Base-by-base conservation (phyloP, 2,797 vertebrate species). In the Sciurus carolinensis region DNA sequence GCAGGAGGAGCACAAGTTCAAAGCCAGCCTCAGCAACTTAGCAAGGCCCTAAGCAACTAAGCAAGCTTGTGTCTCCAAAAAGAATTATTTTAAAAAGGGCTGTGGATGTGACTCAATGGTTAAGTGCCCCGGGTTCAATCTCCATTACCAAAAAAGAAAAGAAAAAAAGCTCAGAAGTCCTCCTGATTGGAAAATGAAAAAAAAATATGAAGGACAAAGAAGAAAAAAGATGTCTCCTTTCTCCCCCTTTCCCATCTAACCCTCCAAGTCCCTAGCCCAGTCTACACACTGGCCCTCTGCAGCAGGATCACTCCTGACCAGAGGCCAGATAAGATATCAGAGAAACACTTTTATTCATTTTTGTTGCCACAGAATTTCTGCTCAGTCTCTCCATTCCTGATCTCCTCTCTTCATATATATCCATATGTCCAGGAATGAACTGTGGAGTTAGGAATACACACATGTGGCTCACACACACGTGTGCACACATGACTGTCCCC, bases 261-360 rank as follows among this genome's bases (percentile, higher is more conserved):
- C 7, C 0, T 33, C 54, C 42, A 18, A 62, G 6, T 6, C 28
- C 4, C 39, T 1, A 28, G n/a, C 57, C 54, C 26, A 30, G 15
- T 15, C 2, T 20, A 47, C 67, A 71, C 1, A 0, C 5, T 20
- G 54, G 52, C 82, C 86, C 36, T 86, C 73, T 95, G 87, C 0
- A 0, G 66, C 89, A 84, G 91, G 81, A 80, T 59, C 44, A n/a
- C 18, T 71, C 96, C 94, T 62, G 67, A 97, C 84, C 84, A 64
- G 39, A 67, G 57, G 28, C 67, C 64, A 71, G 64, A 94, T 73
- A 98, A 97, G 36, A 66, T 1, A 90, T 64, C 82, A 96, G 59
- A 62, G 96, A 95, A 96, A 91, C 95, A 95, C 95, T 97, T 97
- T 97, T 93, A 98, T 98, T 97, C 96, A 90, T 92, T 90, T 97